These are phyloP conservation scores for Enteromius fasciolatus DNA, from an alignment of 2,797 vertebrate genomes.

Conservation along the genomic window DNA sequence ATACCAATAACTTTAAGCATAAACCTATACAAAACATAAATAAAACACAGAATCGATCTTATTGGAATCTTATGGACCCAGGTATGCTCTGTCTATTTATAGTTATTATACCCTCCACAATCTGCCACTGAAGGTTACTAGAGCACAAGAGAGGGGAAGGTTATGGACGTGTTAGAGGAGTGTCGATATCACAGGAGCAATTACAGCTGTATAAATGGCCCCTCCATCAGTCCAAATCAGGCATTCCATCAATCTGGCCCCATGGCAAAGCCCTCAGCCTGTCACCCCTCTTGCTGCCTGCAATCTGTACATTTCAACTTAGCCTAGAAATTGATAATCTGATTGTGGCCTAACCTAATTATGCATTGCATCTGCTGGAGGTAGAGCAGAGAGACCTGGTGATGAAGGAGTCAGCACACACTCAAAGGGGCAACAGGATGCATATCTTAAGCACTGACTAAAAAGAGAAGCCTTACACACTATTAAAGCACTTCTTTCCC, in stretches of 20 bases:
- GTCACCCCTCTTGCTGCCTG: slow-evolving; percentile 81
- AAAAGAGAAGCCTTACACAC: not conserved
- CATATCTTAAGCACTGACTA: not conserved
- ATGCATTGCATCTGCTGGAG: slow-evolving; percentile 74
- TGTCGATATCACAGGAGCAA: slow-evolving; percentile 86
- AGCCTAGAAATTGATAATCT: slow-evolving; percentile 88
- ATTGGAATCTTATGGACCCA: not conserved
- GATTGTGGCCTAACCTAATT: slow-evolving; percentile 86
- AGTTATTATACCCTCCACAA: slow-evolving; percentile 11
- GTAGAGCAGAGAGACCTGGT: slow-evolving; percentile 55
- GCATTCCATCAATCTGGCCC: slow-evolving; percentile 82
- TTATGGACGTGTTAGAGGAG: slow-evolving; percentile 83
- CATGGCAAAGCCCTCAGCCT: slow-evolving; percentile 81
- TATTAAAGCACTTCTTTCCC: not conserved
- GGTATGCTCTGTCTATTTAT: slow-evolving; percentile 25
- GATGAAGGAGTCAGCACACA: slow-evolving; percentile 23
- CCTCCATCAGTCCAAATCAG: slow-evolving; percentile 82
- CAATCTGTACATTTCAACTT: slow-evolving; percentile 88
- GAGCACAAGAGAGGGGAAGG: slow-evolving; percentile 62
- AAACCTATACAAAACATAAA: not conserved
- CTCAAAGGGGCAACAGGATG: not conserved
- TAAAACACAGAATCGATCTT: not conserved
- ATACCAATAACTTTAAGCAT: not conserved
- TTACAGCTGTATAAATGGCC: slow-evolving; percentile 88
- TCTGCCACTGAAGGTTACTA: slow-evolving; percentile 51